These are phyloP conservation scores for Zhuqinia jingwanae DNA, from an alignment of 2,888 invertebrate species.

Conservation along the genomic window DNA sequence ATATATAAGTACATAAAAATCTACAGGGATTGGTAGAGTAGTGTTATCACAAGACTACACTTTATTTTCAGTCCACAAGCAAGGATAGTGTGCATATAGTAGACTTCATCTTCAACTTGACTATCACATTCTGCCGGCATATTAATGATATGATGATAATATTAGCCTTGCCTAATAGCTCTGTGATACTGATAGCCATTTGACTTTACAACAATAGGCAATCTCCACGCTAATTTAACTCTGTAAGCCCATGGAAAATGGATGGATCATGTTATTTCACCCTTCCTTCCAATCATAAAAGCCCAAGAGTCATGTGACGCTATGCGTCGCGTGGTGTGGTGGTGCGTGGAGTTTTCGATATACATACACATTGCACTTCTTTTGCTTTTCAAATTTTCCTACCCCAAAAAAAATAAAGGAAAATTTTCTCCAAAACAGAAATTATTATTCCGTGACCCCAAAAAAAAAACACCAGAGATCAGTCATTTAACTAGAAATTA, in stretches of 20 bases:
- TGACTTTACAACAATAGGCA: slow-evolving; percentile 65
- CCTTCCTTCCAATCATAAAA: slow-evolving; percentile 47
- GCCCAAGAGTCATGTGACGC: slow-evolving; percentile 34
- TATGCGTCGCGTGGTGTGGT: slow-evolving; percentile 4
- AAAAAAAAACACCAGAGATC: slow-evolving; percentile 64
- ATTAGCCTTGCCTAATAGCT: slow-evolving; percentile 52
- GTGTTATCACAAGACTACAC: slow-evolving; percentile 39
- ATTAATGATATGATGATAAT: no score
- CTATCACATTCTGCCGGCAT: slow-evolving; percentile 7
- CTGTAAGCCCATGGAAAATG: slow-evolving; percentile 60
- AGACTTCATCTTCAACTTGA: no score
- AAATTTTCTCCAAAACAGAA: slow-evolving; percentile 37
- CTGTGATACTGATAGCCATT: slow-evolving; percentile 48
- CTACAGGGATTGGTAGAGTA: not conserved
- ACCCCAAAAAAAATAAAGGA: no score
- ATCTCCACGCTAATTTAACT: slow-evolving; percentile 64
- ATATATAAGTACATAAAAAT: no score
- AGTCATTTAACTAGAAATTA: slow-evolving; percentile 67
- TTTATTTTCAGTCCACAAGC: slow-evolving; percentile 35
- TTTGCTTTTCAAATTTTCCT: not conserved
- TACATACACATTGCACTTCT: not conserved
- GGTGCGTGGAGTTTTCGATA: not conserved
- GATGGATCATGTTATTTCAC: slow-evolving; percentile 67
- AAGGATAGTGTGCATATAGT: no score
- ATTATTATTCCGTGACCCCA: slow-evolving; percentile 66